phyloP scores from a whole-genome alignment of 2,888 invertebrate genomes.

The Drosophila buzzatii region DNA sequence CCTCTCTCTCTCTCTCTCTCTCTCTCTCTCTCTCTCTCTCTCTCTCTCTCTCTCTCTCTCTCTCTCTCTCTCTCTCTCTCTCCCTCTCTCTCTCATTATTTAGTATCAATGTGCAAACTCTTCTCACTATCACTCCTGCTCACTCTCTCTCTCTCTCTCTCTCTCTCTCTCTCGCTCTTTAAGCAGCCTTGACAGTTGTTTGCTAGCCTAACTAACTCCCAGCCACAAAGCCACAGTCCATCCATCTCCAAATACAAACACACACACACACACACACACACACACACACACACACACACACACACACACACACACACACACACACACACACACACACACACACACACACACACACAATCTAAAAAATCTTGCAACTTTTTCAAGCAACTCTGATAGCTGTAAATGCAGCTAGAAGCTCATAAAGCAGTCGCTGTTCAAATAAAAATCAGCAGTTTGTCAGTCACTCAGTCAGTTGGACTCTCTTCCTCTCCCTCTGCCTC shows the following conservation, averaged over 20 bases:
- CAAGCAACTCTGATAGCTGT: slow-evolving; percentile 2
- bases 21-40: too few relatives aligned
- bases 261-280: not conserved
- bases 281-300: not conserved
- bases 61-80: too few relatives aligned
- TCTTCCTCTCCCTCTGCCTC: slow-evolving; percentile 9
- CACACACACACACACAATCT: not conserved
- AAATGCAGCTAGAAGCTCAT: slow-evolving; percentile 29
- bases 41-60: too few relatives aligned
- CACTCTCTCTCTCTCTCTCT: too few relatives aligned
- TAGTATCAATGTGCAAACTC: not conserved
- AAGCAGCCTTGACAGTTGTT: slow-evolving; percentile 35
- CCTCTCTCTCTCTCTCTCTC: too few relatives aligned
- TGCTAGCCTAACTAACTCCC: slow-evolving; percentile 14
- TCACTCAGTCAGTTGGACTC: slow-evolving; percentile 16
- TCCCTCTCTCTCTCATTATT: slow-evolving; percentile 9
- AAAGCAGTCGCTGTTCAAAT: slow-evolving; percentile 49
- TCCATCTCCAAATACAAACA: not conserved
- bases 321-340: too few relatives aligned
- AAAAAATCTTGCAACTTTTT: slow-evolving; percentile 3
- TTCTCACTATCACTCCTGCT: too few relatives aligned
- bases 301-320: not conserved
- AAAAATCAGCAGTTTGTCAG: slow-evolving; percentile 55
- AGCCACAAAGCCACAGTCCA: slow-evolving; percentile 3
- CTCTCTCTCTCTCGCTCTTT: not conserved